Percentiles rank a stretch among this genome's conserved stretches.
phyloP scores from a whole-genome alignment of 2,797 vertebrate genomes.

The Myiothlypis coronata region DNA sequence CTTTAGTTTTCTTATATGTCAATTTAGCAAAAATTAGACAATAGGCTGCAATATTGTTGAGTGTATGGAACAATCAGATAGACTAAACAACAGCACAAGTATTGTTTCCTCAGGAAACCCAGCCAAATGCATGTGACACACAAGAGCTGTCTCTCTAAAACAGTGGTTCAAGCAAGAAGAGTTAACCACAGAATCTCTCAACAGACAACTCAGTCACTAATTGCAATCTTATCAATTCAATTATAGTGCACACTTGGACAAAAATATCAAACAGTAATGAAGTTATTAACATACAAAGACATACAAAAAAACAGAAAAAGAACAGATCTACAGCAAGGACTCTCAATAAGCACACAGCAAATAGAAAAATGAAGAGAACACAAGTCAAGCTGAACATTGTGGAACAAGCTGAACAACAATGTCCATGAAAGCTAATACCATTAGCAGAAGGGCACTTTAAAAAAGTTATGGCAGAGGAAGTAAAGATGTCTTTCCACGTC shows the following conservation, averaged over 20 bases:
- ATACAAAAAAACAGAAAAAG: neutral
- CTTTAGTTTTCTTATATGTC: neutral
- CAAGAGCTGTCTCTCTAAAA: conserved; percentile 1
- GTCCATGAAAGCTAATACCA: neutral
- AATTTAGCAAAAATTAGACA: neutral
- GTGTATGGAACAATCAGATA: neutral
- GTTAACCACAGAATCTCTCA: neutral
- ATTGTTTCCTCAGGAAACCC: neutral
- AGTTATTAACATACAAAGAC: neutral
- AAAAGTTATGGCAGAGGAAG: neutral
- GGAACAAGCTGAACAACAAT: neutral
- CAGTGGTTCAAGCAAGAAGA: conserved; percentile 27
- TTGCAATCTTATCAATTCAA: neutral
- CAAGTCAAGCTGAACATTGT: neutral
- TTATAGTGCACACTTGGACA: neutral
- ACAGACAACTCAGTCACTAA: neutral
- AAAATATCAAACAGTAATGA: neutral
- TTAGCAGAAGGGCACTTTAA: neutral
- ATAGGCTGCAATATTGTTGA: neutral
- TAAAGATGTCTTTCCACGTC: neutral
- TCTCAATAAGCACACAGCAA: neutral
- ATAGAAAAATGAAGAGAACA: neutral
- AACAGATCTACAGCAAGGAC: neutral
- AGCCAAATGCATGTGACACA: neutral
- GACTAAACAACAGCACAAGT: neutral